phyloP scores from a whole-genome alignment of 2,113 vertebrate genomes.

The Probosciger aterrimus region DNA sequence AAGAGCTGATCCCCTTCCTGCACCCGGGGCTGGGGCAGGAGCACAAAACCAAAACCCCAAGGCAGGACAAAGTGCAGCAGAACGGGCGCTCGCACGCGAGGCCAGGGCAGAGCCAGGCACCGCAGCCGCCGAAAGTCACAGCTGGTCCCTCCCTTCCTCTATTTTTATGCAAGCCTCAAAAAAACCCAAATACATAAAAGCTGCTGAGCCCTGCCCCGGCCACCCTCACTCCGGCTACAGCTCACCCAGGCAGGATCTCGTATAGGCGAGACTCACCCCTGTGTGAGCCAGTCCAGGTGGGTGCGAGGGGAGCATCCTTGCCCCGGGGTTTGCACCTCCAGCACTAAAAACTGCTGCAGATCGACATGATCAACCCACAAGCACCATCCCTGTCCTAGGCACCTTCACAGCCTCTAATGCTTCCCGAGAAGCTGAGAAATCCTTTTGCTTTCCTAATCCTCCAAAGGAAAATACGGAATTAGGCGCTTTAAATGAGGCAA shows the following conservation, averaged over 20 bases:
- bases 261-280: neutral
- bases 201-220: neutral
- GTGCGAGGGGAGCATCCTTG: neutral
- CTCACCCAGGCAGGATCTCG: neutral
- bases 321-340: neutral
- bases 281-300: neutral
- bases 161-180: conserved; percentile 9
- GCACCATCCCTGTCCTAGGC: accelerated
- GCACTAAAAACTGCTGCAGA: neutral
- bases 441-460: neutral
- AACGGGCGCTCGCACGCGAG: neutral
- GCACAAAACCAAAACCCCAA: neutral
- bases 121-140: conserved; percentile 21
- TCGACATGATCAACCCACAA: neutral
- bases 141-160: conserved; percentile 60
- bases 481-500: neutral
- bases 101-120: neutral
- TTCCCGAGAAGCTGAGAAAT: accelerated
- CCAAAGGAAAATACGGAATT: neutral
- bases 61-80: neutral
- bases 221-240: accelerated
- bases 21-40: neutral
- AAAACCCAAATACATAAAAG: neutral
- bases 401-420: accelerated
- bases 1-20: neutral